phyloP scores from a whole-genome alignment of 1,140 invertebrate species.

The Goniozus legneri region DNA sequence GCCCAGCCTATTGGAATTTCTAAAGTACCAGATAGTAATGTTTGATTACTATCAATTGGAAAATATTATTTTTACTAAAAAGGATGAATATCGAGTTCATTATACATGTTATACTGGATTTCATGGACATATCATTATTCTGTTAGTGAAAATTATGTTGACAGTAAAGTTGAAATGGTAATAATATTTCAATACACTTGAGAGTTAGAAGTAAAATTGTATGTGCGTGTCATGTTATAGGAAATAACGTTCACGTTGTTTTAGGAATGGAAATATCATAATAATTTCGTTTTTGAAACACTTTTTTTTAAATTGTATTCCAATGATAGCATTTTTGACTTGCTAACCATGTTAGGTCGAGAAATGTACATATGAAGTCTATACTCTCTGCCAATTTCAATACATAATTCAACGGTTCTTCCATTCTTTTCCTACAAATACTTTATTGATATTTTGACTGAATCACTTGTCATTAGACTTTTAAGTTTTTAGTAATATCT shows the following conservation, averaged over 20 bases:
- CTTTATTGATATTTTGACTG: background rate
- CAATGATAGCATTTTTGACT: too few relatives aligned
- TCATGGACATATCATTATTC: conserved; percentile 16
- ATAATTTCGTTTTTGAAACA: conserved; percentile 9
- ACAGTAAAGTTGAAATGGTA: background rate
- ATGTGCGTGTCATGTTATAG: conserved; percentile 3
- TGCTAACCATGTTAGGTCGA: too few relatives aligned
- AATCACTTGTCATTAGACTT: background rate
- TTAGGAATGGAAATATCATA: conserved; percentile 12
- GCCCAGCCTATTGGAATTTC: conserved; percentile 73
- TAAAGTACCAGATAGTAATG: conserved; percentile 64
- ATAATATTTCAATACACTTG: conserved; percentile 14
- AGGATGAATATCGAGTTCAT: conserved; percentile 15
- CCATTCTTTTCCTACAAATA: conserved; percentile 1
- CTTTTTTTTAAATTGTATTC: conserved; percentile 9
- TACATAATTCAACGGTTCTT: conserved; percentile 12
- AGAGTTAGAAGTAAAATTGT: conserved; percentile 8
- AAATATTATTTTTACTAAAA: conserved; percentile 13
- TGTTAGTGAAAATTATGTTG: conserved; percentile 5
- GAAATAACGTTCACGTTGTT: too few relatives aligned
- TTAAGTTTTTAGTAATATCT: conserved; percentile 1
- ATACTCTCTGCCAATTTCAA: conserved; percentile 21
- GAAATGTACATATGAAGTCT: conserved; percentile 3
- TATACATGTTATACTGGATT: conserved; percentile 14
- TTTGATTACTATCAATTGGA: conserved; percentile 49